phyloP scores from a whole-genome alignment of 2,113 vertebrate genomes.

The Tragelaphus imberbis region DNA sequence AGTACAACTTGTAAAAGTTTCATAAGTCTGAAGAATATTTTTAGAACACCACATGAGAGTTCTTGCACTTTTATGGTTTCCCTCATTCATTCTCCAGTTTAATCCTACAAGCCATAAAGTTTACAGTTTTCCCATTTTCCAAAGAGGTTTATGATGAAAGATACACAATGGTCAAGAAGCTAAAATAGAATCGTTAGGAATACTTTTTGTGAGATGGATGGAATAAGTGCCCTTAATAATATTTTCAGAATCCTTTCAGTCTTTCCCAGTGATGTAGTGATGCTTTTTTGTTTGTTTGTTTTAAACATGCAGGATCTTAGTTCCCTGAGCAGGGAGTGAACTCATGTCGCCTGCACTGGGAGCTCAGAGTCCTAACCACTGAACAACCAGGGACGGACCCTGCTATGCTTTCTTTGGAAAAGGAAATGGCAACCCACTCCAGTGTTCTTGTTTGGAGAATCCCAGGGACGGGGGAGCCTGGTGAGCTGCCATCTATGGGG shows the following conservation, averaged over 20 bases:
- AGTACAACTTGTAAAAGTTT: conserved; percentile 23
- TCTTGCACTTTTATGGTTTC: neutral
- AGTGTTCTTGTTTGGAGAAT: too few relatives aligned
- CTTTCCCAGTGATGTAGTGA: neutral
- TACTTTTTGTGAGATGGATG: neutral
- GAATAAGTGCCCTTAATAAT: neutral
- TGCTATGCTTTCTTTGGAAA: neutral
- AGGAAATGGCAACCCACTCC: too few relatives aligned
- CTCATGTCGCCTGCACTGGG: neutral
- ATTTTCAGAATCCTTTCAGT: neutral
- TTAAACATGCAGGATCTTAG: neutral
- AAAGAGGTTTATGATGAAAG: neutral
- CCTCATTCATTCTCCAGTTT: neutral
- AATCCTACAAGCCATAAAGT: neutral
- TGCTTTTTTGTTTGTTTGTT: neutral
- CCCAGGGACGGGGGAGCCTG: too few relatives aligned
- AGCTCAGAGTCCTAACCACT: neutral
- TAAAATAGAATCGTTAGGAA: neutral
- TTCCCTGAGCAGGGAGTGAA: neutral
- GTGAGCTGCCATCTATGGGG: too few relatives aligned
- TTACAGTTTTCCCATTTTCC: neutral
- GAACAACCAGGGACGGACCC: neutral
- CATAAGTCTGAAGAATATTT: neutral
- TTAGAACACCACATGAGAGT: neutral
- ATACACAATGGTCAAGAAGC: neutral